Conservation (phyloP, 2,888 invertebrate species). For the Oscheius sp. region DNA sequence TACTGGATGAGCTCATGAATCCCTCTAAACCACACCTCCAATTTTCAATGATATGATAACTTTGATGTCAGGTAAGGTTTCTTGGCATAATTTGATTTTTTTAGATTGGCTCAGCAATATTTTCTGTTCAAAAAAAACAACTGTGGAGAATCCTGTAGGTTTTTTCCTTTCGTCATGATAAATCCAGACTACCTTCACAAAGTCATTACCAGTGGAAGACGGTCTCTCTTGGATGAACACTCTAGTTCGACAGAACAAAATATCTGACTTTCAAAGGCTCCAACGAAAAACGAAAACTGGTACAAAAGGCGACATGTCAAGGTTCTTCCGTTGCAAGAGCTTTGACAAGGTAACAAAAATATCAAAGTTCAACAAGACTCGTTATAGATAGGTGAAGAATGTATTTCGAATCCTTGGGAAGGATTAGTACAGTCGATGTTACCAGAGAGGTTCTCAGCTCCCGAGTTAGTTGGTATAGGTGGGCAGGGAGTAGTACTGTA, state of each 20-base stretch:
- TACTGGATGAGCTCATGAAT: too few relatives aligned
- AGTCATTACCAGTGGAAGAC: constrained; percentile 1
- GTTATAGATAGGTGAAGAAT: not conserved
- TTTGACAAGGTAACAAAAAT: not conserved
- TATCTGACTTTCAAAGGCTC: not conserved
- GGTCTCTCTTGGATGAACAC: constrained; percentile 4
- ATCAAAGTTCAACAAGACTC: not conserved
- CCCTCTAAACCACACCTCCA: too few relatives aligned
- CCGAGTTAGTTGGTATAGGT: constrained; percentile 7
- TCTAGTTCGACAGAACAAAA: not conserved
- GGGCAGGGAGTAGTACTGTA: constrained; percentile 23
- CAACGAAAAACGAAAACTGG: constrained; percentile 15
- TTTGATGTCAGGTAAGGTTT: too few relatives aligned
- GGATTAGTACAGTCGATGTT: not conserved
- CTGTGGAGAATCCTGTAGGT: too few relatives aligned
- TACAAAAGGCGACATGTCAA: constrained; percentile 12
- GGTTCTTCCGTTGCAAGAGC: constrained; percentile 2
- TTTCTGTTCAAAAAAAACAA: too few relatives aligned
- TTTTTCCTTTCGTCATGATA: too few relatives aligned
- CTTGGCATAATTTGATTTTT: too few relatives aligned
- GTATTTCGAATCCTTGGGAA: not conserved
- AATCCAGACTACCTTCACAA: too few relatives aligned
- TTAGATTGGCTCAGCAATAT: too few relatives aligned
- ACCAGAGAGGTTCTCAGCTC: constrained; percentile 1
- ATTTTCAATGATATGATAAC: too few relatives aligned